phyloP scores from a whole-genome alignment of 2,797 vertebrate genomes.

The Mallotus villosus region DNA sequence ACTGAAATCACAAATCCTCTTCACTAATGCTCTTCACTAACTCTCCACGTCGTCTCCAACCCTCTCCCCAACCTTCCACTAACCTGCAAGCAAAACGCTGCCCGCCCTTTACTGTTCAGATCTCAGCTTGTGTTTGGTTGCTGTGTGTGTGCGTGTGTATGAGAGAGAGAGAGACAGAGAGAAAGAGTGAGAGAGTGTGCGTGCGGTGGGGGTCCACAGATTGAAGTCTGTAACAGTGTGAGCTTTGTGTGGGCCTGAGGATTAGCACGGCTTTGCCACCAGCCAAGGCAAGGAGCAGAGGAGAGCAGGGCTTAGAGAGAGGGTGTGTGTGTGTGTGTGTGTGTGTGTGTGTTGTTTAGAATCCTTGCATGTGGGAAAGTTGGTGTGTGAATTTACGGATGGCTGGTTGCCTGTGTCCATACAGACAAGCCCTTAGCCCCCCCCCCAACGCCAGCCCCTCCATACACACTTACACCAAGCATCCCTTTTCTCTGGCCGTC shows the following conservation, averaged over 20 bases:
- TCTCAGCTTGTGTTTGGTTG: slow-evolving; percentile 61
- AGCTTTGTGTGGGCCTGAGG: slow-evolving; percentile 78
- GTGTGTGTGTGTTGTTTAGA: slow-evolving; percentile 13
- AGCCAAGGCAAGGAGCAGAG: slow-evolving; percentile 71
- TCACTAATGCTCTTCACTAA: too few relatives aligned
- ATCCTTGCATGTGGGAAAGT: slow-evolving; percentile 33
- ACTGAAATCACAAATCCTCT: too few relatives aligned
- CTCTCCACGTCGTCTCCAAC: slow-evolving; percentile 15
- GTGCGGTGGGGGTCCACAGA: slow-evolving; percentile 56
- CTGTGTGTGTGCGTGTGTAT: slow-evolving; percentile 40
- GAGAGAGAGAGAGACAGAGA: slow-evolving; percentile 42
- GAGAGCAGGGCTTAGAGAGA: slow-evolving; percentile 58
- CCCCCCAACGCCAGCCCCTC: slow-evolving; percentile 44
- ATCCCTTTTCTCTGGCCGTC: slow-evolving; percentile 18
- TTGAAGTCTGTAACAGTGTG: slow-evolving; percentile 73
- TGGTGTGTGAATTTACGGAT: slow-evolving; percentile 59
- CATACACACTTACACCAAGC: slow-evolving; percentile 26
- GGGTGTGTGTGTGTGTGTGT: slow-evolving; percentile 19
- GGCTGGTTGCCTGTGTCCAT: slow-evolving; percentile 66
- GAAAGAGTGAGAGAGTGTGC: slow-evolving; percentile 28
- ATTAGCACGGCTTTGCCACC: slow-evolving; percentile 76
- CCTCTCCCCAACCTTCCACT: slow-evolving; percentile 58
- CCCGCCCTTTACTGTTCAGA: slow-evolving; percentile 51
- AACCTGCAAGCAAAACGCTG: slow-evolving; percentile 70
- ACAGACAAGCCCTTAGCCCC: slow-evolving; percentile 48